Conservation (phyloP, 2,888 invertebrate genomes). For the Aphodius sticticus region DNA sequence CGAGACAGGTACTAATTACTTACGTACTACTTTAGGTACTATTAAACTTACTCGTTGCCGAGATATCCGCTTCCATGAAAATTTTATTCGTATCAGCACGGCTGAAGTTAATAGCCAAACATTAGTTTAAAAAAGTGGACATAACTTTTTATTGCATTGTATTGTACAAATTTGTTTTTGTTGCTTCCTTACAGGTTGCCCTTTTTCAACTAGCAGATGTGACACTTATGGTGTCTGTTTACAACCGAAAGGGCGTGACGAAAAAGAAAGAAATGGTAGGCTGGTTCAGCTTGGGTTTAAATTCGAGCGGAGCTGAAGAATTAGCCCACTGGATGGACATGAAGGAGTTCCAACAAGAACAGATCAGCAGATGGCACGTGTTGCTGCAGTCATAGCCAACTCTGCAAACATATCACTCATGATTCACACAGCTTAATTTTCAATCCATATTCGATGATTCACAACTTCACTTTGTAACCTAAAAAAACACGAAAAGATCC, state of each 20-base stretch:
- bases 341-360: slow-evolving; percentile 86
- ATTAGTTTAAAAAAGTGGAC: too few relatives aligned
- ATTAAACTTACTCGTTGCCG: too few relatives aligned
- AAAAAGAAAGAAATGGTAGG: slow-evolving; percentile 97
- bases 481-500: not conserved
- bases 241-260: slow-evolving; percentile 88
- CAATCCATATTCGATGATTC: slow-evolving; percentile 9
- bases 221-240: slow-evolving; percentile 92
- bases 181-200: slow-evolving; percentile 73
- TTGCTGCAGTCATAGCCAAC: slow-evolving; percentile 73
- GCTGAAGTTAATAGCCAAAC: too few relatives aligned
- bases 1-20: too few relatives aligned
- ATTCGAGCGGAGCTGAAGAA: slow-evolving; percentile 92
- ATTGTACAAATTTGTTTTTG: too few relatives aligned
- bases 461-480: slow-evolving; percentile 11
- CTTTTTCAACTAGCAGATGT: slow-evolving; percentile 95
- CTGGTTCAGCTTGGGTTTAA: slow-evolving; percentile 93
- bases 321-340: slow-evolving; percentile 93
- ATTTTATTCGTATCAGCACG: too few relatives aligned
- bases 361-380: slow-evolving; percentile 94
- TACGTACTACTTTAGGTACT: too few relatives aligned
- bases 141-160: too few relatives aligned
- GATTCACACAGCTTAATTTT: slow-evolving; percentile 27
- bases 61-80: too few relatives aligned
- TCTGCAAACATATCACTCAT: slow-evolving; percentile 35